A percentile compares a stretch with the other conserved stretches of the same genome.
phyloP scores from a whole-genome alignment of 2,797 vertebrate species.

The Macrochelys suwanniensis region DNA sequence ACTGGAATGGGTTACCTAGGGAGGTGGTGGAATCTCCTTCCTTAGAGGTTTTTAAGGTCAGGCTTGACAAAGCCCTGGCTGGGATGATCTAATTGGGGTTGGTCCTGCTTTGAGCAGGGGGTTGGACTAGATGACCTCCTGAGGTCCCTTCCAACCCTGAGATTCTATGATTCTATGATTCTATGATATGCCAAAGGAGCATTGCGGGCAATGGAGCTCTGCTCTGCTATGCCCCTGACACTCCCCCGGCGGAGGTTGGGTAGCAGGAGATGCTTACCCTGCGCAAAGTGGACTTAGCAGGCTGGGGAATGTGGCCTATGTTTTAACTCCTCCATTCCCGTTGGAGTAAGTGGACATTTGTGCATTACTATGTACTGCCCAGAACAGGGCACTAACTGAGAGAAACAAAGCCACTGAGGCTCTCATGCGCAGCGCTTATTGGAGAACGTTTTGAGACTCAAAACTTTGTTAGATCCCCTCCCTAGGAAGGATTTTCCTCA shows the following conservation, averaged over 20 bases:
- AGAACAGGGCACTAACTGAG: not conserved
- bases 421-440: not conserved
- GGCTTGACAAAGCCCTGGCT: too few species aligned
- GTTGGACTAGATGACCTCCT: too few species aligned
- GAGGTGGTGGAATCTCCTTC: too few species aligned
- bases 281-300: not conserved
- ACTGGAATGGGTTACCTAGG: too few species aligned
- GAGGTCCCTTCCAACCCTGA: too few species aligned
- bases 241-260: not conserved
- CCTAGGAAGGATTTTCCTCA: not conserved
- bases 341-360: not conserved
- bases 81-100: too few species aligned
- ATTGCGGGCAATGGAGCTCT: not conserved
- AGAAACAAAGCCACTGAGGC: not conserved
- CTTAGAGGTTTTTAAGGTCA: too few species aligned
- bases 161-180: too few species aligned
- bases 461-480: not conserved
- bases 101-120: too few species aligned
- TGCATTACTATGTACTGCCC: not conserved
- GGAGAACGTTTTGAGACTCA: not conserved
- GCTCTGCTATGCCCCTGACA: not conserved
- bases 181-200: not conserved
- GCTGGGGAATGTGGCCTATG: not conserved
- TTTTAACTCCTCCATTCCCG: not conserved
- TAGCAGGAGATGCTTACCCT: not conserved